Evolutionary conservation across 2,113 vertebrate species (phyloP).

Genomic region (Neoarius graeffei): DNA sequence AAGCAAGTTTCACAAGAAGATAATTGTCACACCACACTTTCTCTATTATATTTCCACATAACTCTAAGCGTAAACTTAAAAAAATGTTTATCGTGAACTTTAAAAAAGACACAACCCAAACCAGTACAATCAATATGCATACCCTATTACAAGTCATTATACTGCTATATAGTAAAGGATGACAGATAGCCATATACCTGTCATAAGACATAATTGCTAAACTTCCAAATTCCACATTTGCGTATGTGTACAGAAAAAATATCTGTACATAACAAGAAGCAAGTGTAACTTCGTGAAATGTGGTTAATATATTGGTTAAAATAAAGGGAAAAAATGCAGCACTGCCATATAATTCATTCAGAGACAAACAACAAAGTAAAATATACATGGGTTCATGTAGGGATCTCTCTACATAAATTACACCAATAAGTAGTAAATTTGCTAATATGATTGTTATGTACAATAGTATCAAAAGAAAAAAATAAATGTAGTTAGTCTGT

Average conservation of each 20-base stretch:
- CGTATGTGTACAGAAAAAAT: constrained; percentile 61
- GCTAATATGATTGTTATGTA: constrained; percentile 48
- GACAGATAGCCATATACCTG: constrained; percentile 58
- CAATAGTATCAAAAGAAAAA: constrained; percentile 45
- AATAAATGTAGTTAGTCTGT: constrained; percentile 52
- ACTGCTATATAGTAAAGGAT: constrained; percentile 56
- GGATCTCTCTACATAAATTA: constrained; percentile 58
- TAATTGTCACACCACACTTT: constrained; percentile 62
- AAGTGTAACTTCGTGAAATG: constrained; percentile 52
- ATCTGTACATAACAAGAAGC: constrained; percentile 63
- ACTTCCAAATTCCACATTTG: constrained; percentile 48
- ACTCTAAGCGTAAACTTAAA: constrained; percentile 40
- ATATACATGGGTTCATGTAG: constrained; percentile 70
- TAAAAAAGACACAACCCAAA: constrained; percentile 46
- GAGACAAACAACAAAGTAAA: constrained; percentile 63
- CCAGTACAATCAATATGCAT: background rate
- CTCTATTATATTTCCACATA: constrained; percentile 60
- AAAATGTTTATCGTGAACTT: constrained; percentile 28
- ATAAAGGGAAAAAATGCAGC: constrained; percentile 54
- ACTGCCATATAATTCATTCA: constrained; percentile 62
- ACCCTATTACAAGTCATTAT: constrained; percentile 53
- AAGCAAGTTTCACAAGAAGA: constrained; percentile 60
- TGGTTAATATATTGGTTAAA: constrained; percentile 49
- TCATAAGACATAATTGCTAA: constrained; percentile 63
- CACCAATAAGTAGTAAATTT: constrained; percentile 53